phyloP scores from a whole-genome alignment of 2,888 invertebrate genomes.

The Sarcophaga caerulescens region DNA sequence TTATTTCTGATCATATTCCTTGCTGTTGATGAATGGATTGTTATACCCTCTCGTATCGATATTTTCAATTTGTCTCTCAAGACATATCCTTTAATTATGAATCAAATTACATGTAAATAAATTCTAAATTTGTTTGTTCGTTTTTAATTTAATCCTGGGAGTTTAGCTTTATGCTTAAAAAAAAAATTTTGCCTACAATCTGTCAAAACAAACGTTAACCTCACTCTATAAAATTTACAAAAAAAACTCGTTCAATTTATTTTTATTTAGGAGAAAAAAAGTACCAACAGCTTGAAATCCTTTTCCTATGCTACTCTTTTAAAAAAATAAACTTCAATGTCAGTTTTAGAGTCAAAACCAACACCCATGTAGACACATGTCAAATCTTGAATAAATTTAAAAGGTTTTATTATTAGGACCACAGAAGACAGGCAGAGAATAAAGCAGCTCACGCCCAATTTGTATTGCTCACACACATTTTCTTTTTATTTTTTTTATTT shows the following conservation, averaged over 20 bases:
- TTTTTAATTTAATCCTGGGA: too few relatives aligned
- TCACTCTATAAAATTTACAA: too few relatives aligned
- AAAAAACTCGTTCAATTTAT: neutral
- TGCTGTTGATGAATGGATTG: too few relatives aligned
- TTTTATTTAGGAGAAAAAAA: neutral
- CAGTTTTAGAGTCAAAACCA: conserved; percentile 12
- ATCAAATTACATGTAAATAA: too few relatives aligned
- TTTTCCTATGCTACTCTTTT: neutral
- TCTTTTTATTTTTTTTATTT: neutral
- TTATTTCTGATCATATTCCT: too few relatives aligned
- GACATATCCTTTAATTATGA: too few relatives aligned
- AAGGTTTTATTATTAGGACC: neutral
- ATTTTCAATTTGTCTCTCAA: too few relatives aligned
- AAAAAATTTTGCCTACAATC: too few relatives aligned
- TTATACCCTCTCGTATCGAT: too few relatives aligned
- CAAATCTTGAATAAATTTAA: neutral
- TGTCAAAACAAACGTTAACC: too few relatives aligned
- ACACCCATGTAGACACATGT: neutral
- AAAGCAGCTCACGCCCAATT: neutral
- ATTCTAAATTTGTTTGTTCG: too few relatives aligned
- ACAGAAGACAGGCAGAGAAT: neutral
- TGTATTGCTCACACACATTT: neutral
- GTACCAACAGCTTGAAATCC: neutral
- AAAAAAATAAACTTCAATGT: conserved; percentile 32
- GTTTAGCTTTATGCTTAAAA: too few relatives aligned